These are phyloP conservation scores for Teleogryllus oceanicus DNA, from an alignment of 2,888 invertebrate genomes.

Conservation along the genomic window DNA sequence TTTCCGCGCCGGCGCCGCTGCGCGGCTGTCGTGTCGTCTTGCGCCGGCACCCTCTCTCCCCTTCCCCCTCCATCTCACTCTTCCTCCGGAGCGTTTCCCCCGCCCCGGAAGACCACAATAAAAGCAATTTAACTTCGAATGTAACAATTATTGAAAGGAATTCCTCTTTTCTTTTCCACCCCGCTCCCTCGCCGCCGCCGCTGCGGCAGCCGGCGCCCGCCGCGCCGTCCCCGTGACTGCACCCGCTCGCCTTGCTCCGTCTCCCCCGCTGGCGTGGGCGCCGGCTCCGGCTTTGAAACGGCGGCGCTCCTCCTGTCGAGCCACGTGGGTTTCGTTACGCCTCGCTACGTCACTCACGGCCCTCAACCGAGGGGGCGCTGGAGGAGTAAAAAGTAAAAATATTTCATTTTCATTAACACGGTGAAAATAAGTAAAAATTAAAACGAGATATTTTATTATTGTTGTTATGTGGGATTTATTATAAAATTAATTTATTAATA, in stretches of 20 bases:
- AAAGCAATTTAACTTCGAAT: constrained; percentile 4
- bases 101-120: not conserved
- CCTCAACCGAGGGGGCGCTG: no score
- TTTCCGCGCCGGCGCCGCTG: not conserved
- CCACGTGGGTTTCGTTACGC: no score
- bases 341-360: no score
- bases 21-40: not conserved
- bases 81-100: not conserved
- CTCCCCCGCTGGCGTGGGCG: not conserved
- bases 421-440: no score
- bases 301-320: no score
- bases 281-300: not conserved
- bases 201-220: not conserved
- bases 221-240: not conserved
- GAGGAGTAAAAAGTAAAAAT: no score
- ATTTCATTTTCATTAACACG: no score
- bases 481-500: no score
- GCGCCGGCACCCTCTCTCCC: not conserved
- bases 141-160: constrained; percentile 18
- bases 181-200: not conserved
- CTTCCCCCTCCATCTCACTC: not conserved
- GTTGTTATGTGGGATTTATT: no score
- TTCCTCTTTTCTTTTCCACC: not conserved
- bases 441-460: no score
- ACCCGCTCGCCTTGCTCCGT: not conserved